Base-by-base conservation (phyloP, 35 echinoderm and acorn worm genomes). In the Chiridota heheva region DNA sequence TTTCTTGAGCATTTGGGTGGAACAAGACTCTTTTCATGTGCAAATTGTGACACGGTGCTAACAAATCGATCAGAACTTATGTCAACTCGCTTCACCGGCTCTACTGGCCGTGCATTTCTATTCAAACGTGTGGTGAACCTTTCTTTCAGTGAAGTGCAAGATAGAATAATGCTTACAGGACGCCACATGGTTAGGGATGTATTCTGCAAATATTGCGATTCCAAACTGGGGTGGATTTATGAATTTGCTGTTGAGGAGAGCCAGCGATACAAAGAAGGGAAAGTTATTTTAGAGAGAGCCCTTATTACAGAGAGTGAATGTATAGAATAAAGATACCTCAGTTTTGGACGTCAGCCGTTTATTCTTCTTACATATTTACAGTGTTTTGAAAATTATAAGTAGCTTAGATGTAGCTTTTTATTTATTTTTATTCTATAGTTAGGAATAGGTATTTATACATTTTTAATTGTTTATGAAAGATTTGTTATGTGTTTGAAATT, bases 201-300 rank as follows among this genome's bases (percentile, higher is more conserved):
- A 1, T 97, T 90, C 60, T 97, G 94, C 53, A 97, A 97, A 47
- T 88, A 97, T 58, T 97, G 89, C 71, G 89, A 97, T 39, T 48
- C 89, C 16, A 97, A 97, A 49, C 69, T 97, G 15, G 94, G 94
- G 24, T 97, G 94, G 93, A 97, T 97, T 58, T 97, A 97, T 68
- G 94, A 97, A 43, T 97, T 97, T 85, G 94, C 94, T 32, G 86
- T 84, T 4, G 94, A 97, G 45, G 94, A 97, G 20, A 88, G 61
- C 30, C 94, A 97, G 66, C 68, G 94, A 36, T 97, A 97, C 84
- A 97, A 97, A 62, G 94, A 97, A 81, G 94, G 94, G 4, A 87
- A 80, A 71, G 81, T 97, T 29, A 97, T 97, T 57, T 57, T 97
- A 61, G 94, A 97, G 49, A 44, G 94, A 51, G 94, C 94, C 1